A percentile compares a stretch with the other conserved stretches of the same genome.
Conservation (phyloP, 2,797 vertebrate species). For the Sciurus vulgaris region DNA sequence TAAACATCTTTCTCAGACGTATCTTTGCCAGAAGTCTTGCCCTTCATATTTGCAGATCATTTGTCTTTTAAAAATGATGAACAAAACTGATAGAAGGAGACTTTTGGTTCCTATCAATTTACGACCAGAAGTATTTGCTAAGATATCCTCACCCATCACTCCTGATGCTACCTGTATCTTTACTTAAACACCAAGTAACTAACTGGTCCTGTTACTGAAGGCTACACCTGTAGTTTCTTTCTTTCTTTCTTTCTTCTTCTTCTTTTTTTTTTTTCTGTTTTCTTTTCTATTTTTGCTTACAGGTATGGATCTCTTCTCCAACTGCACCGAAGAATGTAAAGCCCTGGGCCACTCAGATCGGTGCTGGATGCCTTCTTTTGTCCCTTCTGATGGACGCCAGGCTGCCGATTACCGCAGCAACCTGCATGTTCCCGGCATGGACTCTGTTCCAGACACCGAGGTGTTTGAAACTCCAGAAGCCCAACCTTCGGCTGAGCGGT, state of each 20-base stretch:
- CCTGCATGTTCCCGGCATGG: slow-evolving; percentile 99
- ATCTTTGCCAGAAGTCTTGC: background rate
- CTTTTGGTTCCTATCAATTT: background rate
- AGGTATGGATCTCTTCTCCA: slow-evolving; percentile 99
- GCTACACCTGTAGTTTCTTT: slow-evolving; percentile 75
- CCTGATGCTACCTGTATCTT: background rate
- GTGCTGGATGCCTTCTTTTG: slow-evolving; percentile 99
- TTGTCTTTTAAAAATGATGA: background rate
- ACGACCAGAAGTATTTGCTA: accelerated
- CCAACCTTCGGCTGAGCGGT: slow-evolving; percentile 94
- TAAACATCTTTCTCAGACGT: background rate
- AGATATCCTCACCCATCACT: background rate
- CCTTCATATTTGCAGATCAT: background rate
- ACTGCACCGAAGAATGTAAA: slow-evolving; percentile 99
- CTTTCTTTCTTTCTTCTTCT: slow-evolving; percentile 2
- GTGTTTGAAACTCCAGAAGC: slow-evolving; percentile 95
- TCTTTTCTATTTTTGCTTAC: slow-evolving; percentile 74
- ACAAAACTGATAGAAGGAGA: background rate
- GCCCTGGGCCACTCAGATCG: slow-evolving; percentile 99
- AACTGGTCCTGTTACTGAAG: slow-evolving; percentile 54
- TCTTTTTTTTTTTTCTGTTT: slow-evolving; percentile 60
- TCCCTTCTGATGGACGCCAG: slow-evolving; percentile 96
- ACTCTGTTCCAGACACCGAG: slow-evolving; percentile 98
- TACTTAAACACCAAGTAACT: slow-evolving; percentile 10
- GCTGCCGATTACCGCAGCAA: slow-evolving; percentile 99